These are phyloP conservation scores for Drosophila tani DNA, from an alignment of 1,140 invertebrate genomes.

Conservation along the genomic window DNA sequence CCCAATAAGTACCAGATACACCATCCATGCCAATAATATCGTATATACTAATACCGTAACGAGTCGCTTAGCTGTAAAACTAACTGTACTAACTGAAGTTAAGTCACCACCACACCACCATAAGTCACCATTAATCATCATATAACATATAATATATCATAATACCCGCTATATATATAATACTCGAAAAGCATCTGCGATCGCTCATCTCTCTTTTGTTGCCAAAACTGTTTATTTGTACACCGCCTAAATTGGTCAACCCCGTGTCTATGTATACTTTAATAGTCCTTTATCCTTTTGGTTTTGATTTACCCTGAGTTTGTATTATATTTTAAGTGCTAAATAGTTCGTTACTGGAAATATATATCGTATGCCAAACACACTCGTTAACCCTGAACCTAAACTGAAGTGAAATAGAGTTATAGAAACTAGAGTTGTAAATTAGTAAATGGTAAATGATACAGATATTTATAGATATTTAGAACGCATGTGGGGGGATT, in stretches of 20 bases:
- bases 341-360: conserved; percentile 5
- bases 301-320: not conserved
- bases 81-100: conserved; percentile 42
- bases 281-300: not conserved
- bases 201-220: conserved; percentile 43
- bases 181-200: conserved; percentile 44
- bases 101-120: conserved; percentile 19
- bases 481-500: not conserved
- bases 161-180: conserved; percentile 16
- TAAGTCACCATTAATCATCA: conserved; percentile 42
- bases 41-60: conserved; percentile 20
- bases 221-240: conserved; percentile 26
- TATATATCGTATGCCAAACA: conserved; percentile 17
- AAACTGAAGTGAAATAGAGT: not conserved
- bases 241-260: conserved; percentile 41
- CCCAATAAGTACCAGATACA: not conserved
- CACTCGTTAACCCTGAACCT: not conserved
- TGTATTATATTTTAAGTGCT: conserved; percentile 18
- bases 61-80: conserved; percentile 53
- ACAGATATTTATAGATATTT: not conserved
- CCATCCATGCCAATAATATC: conserved; percentile 8
- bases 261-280: conserved; percentile 22
- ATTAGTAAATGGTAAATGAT: not conserved
- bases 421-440: not conserved
- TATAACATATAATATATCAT: conserved; percentile 5